Evolutionary conservation across 2,113 vertebrate species (phyloP), one percentile per base, ranked within the genome.

Genomic region (Edolisoma coerulescens): DNA sequence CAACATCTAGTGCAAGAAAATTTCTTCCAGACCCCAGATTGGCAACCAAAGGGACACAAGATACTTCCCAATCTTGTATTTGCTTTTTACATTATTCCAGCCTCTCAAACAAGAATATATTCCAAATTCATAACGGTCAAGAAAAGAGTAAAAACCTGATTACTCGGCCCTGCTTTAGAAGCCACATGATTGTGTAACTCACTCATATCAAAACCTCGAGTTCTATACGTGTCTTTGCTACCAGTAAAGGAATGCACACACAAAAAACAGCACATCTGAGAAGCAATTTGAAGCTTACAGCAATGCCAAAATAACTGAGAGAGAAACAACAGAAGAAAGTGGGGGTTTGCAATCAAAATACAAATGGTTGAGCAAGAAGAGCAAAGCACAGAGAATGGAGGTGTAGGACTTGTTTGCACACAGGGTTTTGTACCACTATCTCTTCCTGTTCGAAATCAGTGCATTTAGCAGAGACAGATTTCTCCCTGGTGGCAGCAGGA

Each of bases 1-100:
- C 93, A 95, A 90, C 26, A 71, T 44, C 41, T 68, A 89, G 37
- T 9, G 18, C 28, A 54, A 84, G 92, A 90, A 93, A 93, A 96
- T 96, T 59, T 94, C 50, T 97, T 96, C 88, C 95, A 96, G 95
- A 96, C 39, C 32, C 52, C 30, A 42, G 28, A 68, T 16, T 95
- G 92, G 90, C 92, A 96, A 90, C 44, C 39, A 88, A 70, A 95
- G 44, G 42, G 83, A 94, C 42, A 94, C n/a, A 81, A 67, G 79
- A 88, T 86, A 80, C 68, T 93, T 93, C 56, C 85, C 60, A 86
- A 32, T 27, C 64, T 81, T 96, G 32, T 77, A 59, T 78, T 96
- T 95, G 87, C 47, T 91, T 96, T 94, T 93, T 75, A 70, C 44
- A 23, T 90, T 80, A 92, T 74, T 94, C 56, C 65, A 78, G 13